Conservation (phyloP, 2,113 vertebrate genomes). For the Kryptolebias marmoratus region DNA sequence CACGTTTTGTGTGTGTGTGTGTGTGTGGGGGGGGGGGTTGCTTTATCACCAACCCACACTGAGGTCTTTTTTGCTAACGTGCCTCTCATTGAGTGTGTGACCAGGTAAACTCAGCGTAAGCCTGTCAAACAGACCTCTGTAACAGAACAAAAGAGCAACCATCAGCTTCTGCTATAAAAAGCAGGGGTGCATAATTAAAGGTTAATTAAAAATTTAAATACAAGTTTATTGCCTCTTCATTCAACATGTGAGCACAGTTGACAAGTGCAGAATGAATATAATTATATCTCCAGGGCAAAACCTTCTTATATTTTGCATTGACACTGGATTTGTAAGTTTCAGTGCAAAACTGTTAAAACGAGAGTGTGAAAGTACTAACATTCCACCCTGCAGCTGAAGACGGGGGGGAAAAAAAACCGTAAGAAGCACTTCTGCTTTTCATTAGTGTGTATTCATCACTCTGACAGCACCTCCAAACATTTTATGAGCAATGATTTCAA, state of each 20-base stretch:
- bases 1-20: not conserved
- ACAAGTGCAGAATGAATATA: conserved; percentile 57
- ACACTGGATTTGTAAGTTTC: conserved; percentile 38
- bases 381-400: conserved; percentile 37
- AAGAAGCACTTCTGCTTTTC: conserved; percentile 49
- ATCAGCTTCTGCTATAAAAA: conserved; percentile 19
- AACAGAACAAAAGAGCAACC: conserved; percentile 19
- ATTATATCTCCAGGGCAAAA: conserved; percentile 61
- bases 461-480: conserved; percentile 50
- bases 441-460: conserved; percentile 56
- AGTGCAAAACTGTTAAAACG: conserved; percentile 31
- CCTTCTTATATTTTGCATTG: conserved; percentile 30
- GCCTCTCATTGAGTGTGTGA: not conserved
- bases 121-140: conserved; percentile 15
- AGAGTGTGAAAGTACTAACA: conserved; percentile 30
- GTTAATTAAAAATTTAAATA: conserved; percentile 68
- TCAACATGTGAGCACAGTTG: conserved; percentile 44
- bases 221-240: conserved; percentile 50
- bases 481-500: conserved; percentile 72
- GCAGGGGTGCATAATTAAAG: conserved; percentile 41
- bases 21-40: not conserved
- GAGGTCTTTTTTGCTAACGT: not conserved
- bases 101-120: not conserved
- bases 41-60: not conserved
- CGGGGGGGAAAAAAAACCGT: conserved; percentile 29